Conservation (phyloP, 2,797 vertebrate species). For the Etheostoma nigrum region DNA sequence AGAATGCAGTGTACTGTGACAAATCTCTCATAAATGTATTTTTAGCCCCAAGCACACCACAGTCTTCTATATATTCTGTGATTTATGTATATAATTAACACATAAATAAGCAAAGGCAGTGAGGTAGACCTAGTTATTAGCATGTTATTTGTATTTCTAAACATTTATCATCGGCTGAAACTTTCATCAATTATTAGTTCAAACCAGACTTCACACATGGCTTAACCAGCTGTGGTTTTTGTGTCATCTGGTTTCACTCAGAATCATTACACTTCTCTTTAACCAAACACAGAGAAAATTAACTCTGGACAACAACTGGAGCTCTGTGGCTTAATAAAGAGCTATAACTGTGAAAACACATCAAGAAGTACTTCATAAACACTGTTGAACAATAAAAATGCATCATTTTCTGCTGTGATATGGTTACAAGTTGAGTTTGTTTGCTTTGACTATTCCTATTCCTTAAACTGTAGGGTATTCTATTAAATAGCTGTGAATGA, state of each 20-base stretch:
- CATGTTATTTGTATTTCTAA: background rate
- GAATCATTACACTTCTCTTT: constrained; percentile 23
- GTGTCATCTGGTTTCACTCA: constrained; percentile 40
- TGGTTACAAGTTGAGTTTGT: background rate
- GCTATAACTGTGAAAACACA: background rate
- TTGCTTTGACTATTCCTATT: background rate
- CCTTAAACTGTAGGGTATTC: background rate
- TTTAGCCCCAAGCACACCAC: constrained; percentile 60
- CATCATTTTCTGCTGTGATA: too few species aligned
- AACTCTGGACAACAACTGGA: background rate
- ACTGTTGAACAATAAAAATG: background rate
- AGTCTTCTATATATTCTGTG: constrained; percentile 41
- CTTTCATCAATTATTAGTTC: constrained; percentile 42
- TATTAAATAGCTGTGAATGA: background rate
- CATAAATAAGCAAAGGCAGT: background rate
- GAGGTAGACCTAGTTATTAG: background rate
- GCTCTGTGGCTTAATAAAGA: background rate
- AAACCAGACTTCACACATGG: constrained; percentile 36
- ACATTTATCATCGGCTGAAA: constrained; percentile 24
- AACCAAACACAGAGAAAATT: constrained; percentile 8
- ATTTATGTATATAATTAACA: constrained; percentile 31
- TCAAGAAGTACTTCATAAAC: background rate
- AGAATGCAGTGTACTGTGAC: constrained; percentile 69
- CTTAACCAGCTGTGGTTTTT: constrained; percentile 5
- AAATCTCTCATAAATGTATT: constrained; percentile 61